Evolutionary conservation across 2,797 vertebrate genomes (phyloP), one percentile per base, ranked within the genome.

Genomic region (Xenops minutus): DNA sequence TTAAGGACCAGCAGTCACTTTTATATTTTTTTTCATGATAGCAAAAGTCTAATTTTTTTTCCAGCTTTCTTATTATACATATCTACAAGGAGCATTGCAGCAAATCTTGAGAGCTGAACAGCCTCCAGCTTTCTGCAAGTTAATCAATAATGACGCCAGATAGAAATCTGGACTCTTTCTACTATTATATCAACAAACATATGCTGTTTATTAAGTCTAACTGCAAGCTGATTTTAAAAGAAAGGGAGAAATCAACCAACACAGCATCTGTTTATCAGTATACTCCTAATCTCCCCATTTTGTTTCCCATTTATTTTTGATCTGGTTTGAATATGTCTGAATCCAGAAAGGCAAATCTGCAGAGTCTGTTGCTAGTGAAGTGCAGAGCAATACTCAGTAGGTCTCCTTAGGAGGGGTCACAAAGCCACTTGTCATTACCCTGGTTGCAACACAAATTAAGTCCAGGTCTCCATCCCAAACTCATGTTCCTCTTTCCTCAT

Each of bases 171-270:
- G 17, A 36, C n/a, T 62, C 29, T 9, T 72, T n/a, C 22, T 86
- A 48, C 41, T 46, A 27, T 58, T 37, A 9, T 77, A 63, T 71
- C 74, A 92, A 71, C 32, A 94, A 75, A 7, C 63, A 80, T 48
- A 77, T 62, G 56, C 59, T 89, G 51, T 86, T 87, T 88, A 67
- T 75, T 75, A 67, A 94, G 34, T 61, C 43, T 34, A 64, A 56
- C 27, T 72, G 34, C 32, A 78, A 79, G 41, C 23, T 66, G 79
- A 72, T 75, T 89, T 82, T 56, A 43, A 74, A 77, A 75, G n/a
- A 67, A 55, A 79, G 14, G 18, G 12, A 12, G 15, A 26, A 78
- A 21, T 19, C 39, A 36, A 36, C 22, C 41, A 85, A 54, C 14
- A 63, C 30, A 81, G 68, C 26, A 63, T 49, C 22, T 71, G 43